phyloP scores from a whole-genome alignment of 2,797 vertebrate species.

The Gallinago nigripennis region DNA sequence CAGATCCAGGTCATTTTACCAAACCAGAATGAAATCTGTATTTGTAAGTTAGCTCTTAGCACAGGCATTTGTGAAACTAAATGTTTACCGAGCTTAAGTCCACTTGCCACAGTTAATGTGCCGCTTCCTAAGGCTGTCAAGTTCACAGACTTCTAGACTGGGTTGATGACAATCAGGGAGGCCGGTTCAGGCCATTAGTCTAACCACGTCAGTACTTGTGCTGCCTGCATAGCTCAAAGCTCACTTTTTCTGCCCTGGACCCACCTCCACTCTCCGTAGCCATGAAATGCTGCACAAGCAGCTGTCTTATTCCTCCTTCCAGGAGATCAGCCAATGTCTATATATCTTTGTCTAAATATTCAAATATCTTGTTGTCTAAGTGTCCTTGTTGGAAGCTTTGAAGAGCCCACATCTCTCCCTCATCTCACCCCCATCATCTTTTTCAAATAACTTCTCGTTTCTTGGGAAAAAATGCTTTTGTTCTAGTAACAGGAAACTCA shows the following conservation, averaged over 20 bases:
- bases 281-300: neutral
- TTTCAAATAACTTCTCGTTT: neutral
- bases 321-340: neutral
- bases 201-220: accelerated
- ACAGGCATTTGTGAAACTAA: neutral
- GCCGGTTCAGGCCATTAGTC: neutral
- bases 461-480: neutral
- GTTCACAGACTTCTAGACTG: neutral
- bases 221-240: neutral
- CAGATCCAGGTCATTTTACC: neutral
- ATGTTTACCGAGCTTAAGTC: neutral
- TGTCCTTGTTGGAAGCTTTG: neutral
- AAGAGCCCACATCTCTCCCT: neutral
- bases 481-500: neutral
- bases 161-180: neutral
- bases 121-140: neutral
- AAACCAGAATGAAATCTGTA: neutral
- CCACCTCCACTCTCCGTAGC: neutral
- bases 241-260: neutral
- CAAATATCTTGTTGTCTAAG: neutral
- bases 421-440: neutral
- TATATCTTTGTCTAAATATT: neutral
- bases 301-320: neutral
- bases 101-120: neutral
- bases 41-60: neutral